These are phyloP conservation scores for Crioceris asparagi DNA, from an alignment of 2,888 invertebrate genomes.

Conservation along the genomic window DNA sequence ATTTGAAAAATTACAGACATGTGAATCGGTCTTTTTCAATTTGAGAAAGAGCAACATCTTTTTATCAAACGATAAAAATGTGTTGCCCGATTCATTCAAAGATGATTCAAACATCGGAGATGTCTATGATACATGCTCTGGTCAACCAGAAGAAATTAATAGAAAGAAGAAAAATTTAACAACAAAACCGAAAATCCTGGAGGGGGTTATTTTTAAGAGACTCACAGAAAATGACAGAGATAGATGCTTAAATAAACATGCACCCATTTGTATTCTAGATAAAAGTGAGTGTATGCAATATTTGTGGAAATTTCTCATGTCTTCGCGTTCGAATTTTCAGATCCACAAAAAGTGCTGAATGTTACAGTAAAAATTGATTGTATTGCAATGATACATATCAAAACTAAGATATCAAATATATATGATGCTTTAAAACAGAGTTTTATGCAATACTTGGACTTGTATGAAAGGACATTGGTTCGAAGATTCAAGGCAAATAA, in stretches of 20 bases:
- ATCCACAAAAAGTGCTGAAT: constrained; percentile 40
- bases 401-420: constrained; percentile 50
- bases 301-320: constrained; percentile 6
- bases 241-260: constrained; percentile 38
- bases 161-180: constrained; percentile 27
- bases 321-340: constrained; percentile 22
- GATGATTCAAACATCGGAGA: background rate
- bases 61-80: too few relatives aligned
- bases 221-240: constrained; percentile 43
- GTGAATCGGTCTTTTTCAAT: too few relatives aligned
- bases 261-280: constrained; percentile 50
- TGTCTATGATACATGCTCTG: constrained; percentile 26
- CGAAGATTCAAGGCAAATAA: background rate
- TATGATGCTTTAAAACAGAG: constrained; percentile 68
- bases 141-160: constrained; percentile 22
- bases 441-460: constrained; percentile 56
- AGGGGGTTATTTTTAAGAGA: constrained; percentile 51
- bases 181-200: constrained; percentile 41
- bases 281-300: constrained; percentile 43
- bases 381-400: constrained; percentile 57
- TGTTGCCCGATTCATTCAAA: background rate
- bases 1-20: too few relatives aligned
- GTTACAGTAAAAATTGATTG: constrained; percentile 60
- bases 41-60: too few relatives aligned
- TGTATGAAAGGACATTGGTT: constrained; percentile 41